A percentile compares a stretch with the other conserved stretches of the same genome.
phyloP scores from a whole-genome alignment of 2,113 vertebrate species.

The Nibea coibor region DNA sequence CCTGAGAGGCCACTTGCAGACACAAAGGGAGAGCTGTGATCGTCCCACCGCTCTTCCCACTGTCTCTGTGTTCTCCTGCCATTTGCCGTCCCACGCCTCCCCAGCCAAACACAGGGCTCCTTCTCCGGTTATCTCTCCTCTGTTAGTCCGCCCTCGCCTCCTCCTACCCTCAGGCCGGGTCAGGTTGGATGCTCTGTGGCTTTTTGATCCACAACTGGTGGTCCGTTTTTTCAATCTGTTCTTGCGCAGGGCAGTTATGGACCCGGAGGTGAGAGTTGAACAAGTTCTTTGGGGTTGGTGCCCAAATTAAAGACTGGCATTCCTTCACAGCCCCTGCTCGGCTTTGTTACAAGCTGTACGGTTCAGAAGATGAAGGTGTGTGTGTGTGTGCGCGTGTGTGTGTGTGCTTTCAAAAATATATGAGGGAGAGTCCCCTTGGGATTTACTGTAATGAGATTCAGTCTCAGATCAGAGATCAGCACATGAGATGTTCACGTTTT shows the following conservation, averaged over 20 bases:
- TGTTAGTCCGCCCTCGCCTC: conserved; percentile 41
- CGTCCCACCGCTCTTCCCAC: conserved; percentile 73
- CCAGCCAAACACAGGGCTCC: conserved; percentile 65
- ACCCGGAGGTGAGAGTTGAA: conserved; percentile 53
- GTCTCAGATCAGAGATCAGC: conserved; percentile 49
- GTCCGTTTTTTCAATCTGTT: neutral
- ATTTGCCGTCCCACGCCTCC: conserved; percentile 68
- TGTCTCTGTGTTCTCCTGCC: conserved; percentile 71
- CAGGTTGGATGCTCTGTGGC: conserved; percentile 40
- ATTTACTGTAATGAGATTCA: conserved; percentile 65
- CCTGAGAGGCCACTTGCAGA: conserved; percentile 37
- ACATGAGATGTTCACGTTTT: conserved; percentile 16
- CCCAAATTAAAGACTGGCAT: conserved; percentile 39
- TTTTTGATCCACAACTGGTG: conserved; percentile 42
- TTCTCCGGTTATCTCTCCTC: conserved; percentile 53
- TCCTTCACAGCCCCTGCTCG: conserved; percentile 36
- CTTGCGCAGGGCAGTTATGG: conserved; percentile 4
- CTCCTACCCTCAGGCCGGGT: conserved; percentile 50
- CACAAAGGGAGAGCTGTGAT: conserved; percentile 77
- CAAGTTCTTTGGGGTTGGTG: conserved; percentile 14
- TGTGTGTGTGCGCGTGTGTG: conserved; percentile 17
- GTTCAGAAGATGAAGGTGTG: conserved; percentile 12
- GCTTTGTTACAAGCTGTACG: conserved; percentile 50
- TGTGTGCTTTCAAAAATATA: conserved; percentile 55
- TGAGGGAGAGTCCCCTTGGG: conserved; percentile 39